Conservation (phyloP, 2,797 vertebrate genomes). For the Pseudocheirus occidentalis region DNA sequence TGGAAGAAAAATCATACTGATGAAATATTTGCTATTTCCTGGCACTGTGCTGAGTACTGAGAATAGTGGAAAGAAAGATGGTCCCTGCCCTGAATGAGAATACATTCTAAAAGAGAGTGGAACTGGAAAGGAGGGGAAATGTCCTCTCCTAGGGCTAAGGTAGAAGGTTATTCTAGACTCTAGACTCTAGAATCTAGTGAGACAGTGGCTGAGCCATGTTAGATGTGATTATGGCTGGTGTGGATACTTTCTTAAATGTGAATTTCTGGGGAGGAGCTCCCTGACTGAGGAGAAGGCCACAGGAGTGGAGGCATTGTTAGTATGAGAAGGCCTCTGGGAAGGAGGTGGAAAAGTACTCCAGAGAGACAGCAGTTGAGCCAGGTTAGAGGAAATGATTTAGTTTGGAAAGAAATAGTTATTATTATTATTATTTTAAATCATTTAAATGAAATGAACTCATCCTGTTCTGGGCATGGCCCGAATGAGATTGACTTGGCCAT, state of each 20-base stretch:
- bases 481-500: background rate
- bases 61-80: background rate
- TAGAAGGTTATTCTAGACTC: background rate
- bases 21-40: background rate
- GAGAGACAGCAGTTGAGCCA: background rate
- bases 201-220: background rate
- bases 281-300: background rate
- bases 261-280: background rate
- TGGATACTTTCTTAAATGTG: background rate
- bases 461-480: background rate
- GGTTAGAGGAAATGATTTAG: background rate
- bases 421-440: background rate
- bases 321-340: background rate
- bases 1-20: too few relatives aligned
- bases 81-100: background rate
- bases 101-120: background rate
- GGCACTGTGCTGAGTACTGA: background rate
- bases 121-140: background rate
- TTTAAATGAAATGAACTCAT: background rate
- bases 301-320: background rate
- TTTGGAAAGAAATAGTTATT: background rate
- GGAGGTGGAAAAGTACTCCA: background rate
- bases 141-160: background rate
- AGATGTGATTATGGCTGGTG: background rate
- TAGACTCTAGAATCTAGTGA: too few relatives aligned